Evolutionary conservation across 2,888 invertebrate species (phyloP), one percentile per base, ranked within the genome.

Genomic region (Noctuana brunneofusca): DNA sequence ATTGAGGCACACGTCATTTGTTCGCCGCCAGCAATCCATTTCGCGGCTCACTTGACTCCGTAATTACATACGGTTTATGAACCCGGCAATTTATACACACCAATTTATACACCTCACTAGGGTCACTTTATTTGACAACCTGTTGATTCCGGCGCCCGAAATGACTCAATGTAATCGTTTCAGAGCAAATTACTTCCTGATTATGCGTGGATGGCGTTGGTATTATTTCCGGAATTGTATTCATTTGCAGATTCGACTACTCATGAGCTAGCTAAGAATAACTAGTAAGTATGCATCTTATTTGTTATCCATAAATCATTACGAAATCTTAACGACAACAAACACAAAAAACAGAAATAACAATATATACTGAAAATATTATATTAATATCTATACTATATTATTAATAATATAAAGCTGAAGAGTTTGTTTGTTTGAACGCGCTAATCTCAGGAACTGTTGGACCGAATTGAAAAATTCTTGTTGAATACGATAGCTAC

Each of bases 1-100:
- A 38, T 63, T 57, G 55, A 55, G 50, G 54, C 52, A 58, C 65
- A 65, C 66, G 64, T 56, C 66, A 65, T 49, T 46, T 38, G 56
- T 50, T 46, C 62, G 64, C 58, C 64, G 58, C 56, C 59, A 66
- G 69, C 71, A 77, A 68, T 71, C 72, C 71, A 88, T 88, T 89
- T 84, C 83, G 79, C 84, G 85, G 81, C 75, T 83, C 79, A 75
- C 74, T 84, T 84, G 79, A 66, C 72, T 58, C 79, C 66, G 74
- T 89, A 87, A 89, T 87, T 85, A 79, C 76, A 69, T 69, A 68
- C 69, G 71, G 72, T 71, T 76, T 71, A 75, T 70, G 70, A 70
- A 75, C 71, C 72, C 73, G 72, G 75, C 75, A 74, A 74, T 80
- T 78, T 74, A 22, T 70, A 73, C 77, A 79, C 74, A 73, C 65